Evolutionary conservation across 2,888 invertebrate species (phyloP), one percentile per base, ranked within the genome.

Genomic region (Cantharis nigra): DNA sequence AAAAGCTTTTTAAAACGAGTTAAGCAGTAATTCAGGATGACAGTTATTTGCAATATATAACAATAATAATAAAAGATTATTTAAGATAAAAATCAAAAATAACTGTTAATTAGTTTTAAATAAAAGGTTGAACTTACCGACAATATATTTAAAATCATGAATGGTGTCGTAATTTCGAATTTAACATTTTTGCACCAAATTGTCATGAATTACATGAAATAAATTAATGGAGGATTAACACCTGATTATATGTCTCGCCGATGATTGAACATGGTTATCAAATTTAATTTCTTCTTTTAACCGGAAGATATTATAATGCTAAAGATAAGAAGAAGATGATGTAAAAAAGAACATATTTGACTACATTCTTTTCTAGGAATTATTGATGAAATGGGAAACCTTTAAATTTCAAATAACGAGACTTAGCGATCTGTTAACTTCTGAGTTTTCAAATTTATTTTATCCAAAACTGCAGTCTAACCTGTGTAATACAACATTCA

Each of bases 1-100:
- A 20, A 67, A 67, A 67, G 65, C 65, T 23, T 67, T 33, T 67
- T 67, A 67, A 67, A 67, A 67, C 65, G 26, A 67, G 65, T 67
- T 67, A 23, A 23, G 26, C 20, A 67, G 65, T 67, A 67, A 67
- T 67, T 67, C 26, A 67, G n/a, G 23, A 23, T 23, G 65, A 67
- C 65, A 67, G 65, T 67, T 67, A 67, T 67, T 67, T 23, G 65
- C 65, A 23, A 67, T 67, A 23, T 67, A 67, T 67, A 49, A 49
- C 49, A 49, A 49, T 49, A 49, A 49, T 49, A 49, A 49, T 49
- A 49, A 49, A 49, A 49, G 49, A 49, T 49, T 49, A 49, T 49
- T 49, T 49, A 49, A 49, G 49, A 49, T 49, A 49, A 49, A 49
- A 49, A 49, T 49, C 49, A 49, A n/a, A 49, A 49, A 49, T 49